Evolutionary conservation across 2,797 vertebrate genomes (phyloP), one percentile per base, ranked within the genome.

Genomic region (Selene dorsalis): DNA sequence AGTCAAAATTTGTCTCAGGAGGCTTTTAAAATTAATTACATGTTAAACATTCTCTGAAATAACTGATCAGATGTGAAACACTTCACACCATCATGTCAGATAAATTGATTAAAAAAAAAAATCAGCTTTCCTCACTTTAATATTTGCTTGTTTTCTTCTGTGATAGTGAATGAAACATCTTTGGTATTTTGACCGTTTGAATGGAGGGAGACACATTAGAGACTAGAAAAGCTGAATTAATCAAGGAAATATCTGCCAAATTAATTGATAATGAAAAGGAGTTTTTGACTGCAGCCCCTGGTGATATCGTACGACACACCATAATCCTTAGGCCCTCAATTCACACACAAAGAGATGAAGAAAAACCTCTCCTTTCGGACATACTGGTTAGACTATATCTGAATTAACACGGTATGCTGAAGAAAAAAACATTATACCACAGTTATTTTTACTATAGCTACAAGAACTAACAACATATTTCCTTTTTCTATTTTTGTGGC

Each of bases 391-490:
- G 3, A n/a, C n/a, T 50, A n/a, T 50, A 50, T n/a, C 17, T 48
- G 45, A 48, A 45, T 14, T 41, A 65, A 14, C 11, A 16, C 0
- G 7, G 24, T 32, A 22, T 11, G 39, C 53, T 69, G 5, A 38
- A 50, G 48, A 38, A 38, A 10, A 14, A 28, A 22, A 22, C 11
- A 18, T 60, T 52, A 53, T 64, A 11, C 5, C 38, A 17, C 16
- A 69, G 16, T 72, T 7, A 57, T n/a, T 57, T 48, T 5, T n/a
- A 52, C 22, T 1, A 53, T 11, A 45, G 47, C 6, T 38, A 14
- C n/a, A n/a, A 35, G 18, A 82, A 55, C 39, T 0, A 63, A 39
- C 39, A 20, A 28, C 45, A 63, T 13, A 60, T 45, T 59, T 73
- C 20, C 38, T 14, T 22, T 57, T 30, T 64, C 26, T 69, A 28